Evolutionary conservation across 2,888 invertebrate genomes (phyloP).

Genomic region (Aphrophora alni): DNA sequence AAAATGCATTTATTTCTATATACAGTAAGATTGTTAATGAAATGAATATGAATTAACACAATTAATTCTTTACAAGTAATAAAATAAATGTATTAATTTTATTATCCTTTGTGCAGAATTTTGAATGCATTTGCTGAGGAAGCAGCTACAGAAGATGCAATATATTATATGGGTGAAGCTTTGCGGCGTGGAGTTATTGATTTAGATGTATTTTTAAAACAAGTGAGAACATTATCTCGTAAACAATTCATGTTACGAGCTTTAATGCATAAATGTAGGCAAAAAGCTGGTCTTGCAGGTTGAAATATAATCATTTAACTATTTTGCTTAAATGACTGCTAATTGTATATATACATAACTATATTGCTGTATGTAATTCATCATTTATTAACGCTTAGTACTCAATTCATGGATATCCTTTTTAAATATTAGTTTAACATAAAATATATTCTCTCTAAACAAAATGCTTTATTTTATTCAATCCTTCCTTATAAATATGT

Average conservation of each 20-base stretch:
- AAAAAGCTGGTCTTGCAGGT: slow-evolving; percentile 66
- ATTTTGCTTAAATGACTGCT: background rate
- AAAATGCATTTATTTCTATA: too few species aligned
- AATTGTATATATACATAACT: background rate
- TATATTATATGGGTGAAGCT: slow-evolving; percentile 97
- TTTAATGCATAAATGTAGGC: slow-evolving; percentile 88
- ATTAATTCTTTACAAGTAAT: too few species aligned
- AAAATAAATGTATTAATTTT: too few species aligned
- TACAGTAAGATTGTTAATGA: too few species aligned
- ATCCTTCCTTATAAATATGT: too few species aligned
- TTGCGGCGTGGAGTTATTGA: slow-evolving; percentile 91
- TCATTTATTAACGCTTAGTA: background rate
- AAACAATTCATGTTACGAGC: slow-evolving; percentile 96
- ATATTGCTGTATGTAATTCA: background rate
- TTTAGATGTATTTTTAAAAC: slow-evolving; percentile 94
- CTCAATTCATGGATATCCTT: background rate
- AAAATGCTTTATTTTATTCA: too few species aligned
- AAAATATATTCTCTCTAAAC: background rate
- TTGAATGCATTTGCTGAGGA: slow-evolving; percentile 96
- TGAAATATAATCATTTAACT: slow-evolving; percentile 53
- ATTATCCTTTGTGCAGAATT: slow-evolving; percentile 65
- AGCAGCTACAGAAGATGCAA: slow-evolving; percentile 97
- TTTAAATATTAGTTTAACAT: background rate
- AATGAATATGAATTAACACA: too few species aligned
- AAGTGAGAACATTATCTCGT: slow-evolving; percentile 92